Conservation (phyloP, 2,113 vertebrate species). For the Xiphorhynchus elegans region DNA sequence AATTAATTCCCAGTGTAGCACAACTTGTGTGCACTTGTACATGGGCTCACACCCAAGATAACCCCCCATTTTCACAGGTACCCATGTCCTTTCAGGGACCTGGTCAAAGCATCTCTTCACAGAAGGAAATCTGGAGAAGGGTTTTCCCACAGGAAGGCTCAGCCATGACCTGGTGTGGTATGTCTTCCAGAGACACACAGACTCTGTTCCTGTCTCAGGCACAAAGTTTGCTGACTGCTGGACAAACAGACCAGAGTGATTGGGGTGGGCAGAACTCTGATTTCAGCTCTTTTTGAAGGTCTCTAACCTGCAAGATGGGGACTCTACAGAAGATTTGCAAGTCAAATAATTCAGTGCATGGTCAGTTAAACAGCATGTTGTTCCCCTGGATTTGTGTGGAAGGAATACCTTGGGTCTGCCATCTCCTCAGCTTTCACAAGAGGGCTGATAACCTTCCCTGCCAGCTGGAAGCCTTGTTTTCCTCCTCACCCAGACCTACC, state of each 20-base stretch:
- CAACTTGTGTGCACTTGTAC: fast-evolving
- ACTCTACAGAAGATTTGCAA: not conserved
- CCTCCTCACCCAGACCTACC: not conserved
- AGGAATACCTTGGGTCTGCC: not conserved
- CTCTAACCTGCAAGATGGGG: not conserved
- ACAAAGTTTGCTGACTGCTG: not conserved
- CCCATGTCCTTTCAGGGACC: not conserved
- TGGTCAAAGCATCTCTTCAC: not conserved
- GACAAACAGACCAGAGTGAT: not conserved
- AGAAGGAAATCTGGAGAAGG: not conserved
- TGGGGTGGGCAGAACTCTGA: not conserved
- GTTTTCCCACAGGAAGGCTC: not conserved
- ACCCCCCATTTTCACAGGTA: not conserved
- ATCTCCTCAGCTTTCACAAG: not conserved
- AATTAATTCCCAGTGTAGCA: not conserved
- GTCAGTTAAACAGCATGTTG: fast-evolving
- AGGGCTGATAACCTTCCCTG: not conserved
- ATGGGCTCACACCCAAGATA: not conserved
- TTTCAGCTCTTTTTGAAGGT: not conserved
- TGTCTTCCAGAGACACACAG: not conserved
- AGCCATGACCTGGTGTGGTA: fast-evolving
- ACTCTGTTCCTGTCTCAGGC: not conserved
- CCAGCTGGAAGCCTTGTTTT: not conserved
- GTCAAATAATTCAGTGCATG: not conserved
- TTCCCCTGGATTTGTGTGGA: not conserved